Base-by-base conservation (phyloP, 2,113 vertebrate genomes). In the Neotoma lepida region DNA sequence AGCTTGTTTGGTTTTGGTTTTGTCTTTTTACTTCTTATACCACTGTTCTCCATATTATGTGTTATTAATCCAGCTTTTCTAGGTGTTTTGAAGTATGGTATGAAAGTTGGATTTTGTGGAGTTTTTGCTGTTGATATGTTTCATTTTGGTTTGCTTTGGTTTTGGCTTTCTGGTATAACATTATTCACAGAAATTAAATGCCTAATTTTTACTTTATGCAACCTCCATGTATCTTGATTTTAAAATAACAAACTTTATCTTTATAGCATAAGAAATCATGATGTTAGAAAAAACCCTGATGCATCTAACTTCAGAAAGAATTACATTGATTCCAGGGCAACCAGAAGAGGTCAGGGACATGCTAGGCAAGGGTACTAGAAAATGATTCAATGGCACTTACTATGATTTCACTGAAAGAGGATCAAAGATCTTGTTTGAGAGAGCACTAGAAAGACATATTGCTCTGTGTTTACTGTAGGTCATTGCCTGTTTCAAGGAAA, bases 401-500 rank as follows among this genome's bases (percentile, higher is more conserved):
- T 26, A 77, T 49, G 86, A 20, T 91, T 76, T 88, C 84, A 90
- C 63, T 70, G 44, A 84, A 89, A 51, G 20, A 71, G 85, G 80
- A 93, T 33, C 63, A 92, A 66, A 85, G 18, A 22, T 88, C 44
- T 49, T 94, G 74, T 88, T 85, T 77, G 30, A 93, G 63, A 86
- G 28, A 58, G 35, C 78, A 70, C 39, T 91, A 24, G 63, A 91
- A 94, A 95, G 63, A 20, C 15, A 89, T 35, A 44, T 87, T 39
- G 41, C 17, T 80, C n/a, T 18, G 56, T 92, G 93, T 93, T 91
- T 78, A 94, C 24, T 33, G 26, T 89, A 86, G n/a, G 30, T 71
- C 54, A 91, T 73, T 46, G 41, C 70, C 86, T 78, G 46, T 93
- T 91, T 95, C 80, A 91, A 94, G 63, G 73, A 94, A 80, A 91